Evolutionary conservation across 1,140 invertebrate genomes (phyloP).

Genomic region (Pararge aegeria): DNA sequence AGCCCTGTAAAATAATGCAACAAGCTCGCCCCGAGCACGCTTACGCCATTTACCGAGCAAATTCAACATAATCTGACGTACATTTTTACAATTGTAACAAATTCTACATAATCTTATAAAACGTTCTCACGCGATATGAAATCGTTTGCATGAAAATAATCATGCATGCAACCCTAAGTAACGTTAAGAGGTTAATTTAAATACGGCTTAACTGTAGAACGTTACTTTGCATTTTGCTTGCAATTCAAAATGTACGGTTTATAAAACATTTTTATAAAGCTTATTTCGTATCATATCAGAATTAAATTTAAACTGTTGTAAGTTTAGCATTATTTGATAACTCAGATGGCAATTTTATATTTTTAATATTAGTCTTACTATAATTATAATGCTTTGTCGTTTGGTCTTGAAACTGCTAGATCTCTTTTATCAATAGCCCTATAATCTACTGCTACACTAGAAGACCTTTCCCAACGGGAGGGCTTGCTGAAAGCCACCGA

Average conservation of each 20-base stretch:
- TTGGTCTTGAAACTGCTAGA: no score
- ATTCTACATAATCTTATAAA: conserved; percentile 27
- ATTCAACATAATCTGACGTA: conserved; percentile 18
- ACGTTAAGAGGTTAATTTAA: conserved; percentile 27
- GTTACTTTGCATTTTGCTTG: conserved; percentile 7
- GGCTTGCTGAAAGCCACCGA: no score
- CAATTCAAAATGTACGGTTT: conserved; percentile 10
- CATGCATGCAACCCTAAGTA: conserved; percentile 20
- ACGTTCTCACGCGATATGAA: conserved; percentile 28
- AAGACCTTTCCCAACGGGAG: no score
- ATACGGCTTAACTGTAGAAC: conserved; percentile 23
- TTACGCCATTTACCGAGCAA: conserved; percentile 14
- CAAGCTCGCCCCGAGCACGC: neutral
- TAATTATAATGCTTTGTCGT: no score
- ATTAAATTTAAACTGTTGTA: neutral
- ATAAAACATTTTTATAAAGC: conserved; percentile 2
- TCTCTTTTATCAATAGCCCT: no score
- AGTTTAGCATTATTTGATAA: conserved; percentile 7
- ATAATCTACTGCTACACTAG: no score
- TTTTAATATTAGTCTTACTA: no score
- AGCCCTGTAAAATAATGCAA: neutral
- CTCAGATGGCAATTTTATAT: neutral
- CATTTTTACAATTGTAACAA: conserved; percentile 20
- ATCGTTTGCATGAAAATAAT: conserved; percentile 17
- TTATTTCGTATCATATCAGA: conserved; percentile 6